Conservation (phyloP, 1,140 invertebrate genomes). For the Drosophila sulfurigaster region DNA sequence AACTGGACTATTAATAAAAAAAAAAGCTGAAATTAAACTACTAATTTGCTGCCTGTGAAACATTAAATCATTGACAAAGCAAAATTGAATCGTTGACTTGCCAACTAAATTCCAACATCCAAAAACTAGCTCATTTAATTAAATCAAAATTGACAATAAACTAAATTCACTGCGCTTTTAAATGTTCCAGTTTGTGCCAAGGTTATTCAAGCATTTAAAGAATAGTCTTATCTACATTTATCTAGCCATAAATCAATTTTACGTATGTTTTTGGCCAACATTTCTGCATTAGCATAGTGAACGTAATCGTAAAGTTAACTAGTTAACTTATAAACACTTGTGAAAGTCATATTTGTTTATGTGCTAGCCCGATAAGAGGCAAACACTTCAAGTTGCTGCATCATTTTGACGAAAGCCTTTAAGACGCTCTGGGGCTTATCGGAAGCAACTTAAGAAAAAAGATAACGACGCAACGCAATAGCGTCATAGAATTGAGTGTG, state of each 20-base stretch:
- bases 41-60: no score
- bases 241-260: background rate
- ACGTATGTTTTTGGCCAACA: background rate
- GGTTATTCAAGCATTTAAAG: no score
- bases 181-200: no score
- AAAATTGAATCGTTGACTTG: no score
- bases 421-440: constrained; percentile 20
- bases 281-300: constrained; percentile 8
- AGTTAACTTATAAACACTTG: background rate
- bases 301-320: background rate
- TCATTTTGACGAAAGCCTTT: constrained; percentile 6
- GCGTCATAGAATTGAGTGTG: constrained; percentile 9
- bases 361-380: constrained; percentile 9
- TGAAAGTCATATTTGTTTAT: constrained; percentile 8
- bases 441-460: background rate
- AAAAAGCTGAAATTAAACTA: no score
- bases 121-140: no score
- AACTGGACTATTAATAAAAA: no score
- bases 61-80: no score
- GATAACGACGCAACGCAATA: constrained; percentile 7
- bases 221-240: no score
- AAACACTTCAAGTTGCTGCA: constrained; percentile 1
- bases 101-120: no score
- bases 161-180: no score
- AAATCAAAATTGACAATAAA: no score